Evolutionary conservation across 2,113 vertebrate species (phyloP), one percentile per base, ranked within the genome.

Genomic region (Podiceps cristatus): DNA sequence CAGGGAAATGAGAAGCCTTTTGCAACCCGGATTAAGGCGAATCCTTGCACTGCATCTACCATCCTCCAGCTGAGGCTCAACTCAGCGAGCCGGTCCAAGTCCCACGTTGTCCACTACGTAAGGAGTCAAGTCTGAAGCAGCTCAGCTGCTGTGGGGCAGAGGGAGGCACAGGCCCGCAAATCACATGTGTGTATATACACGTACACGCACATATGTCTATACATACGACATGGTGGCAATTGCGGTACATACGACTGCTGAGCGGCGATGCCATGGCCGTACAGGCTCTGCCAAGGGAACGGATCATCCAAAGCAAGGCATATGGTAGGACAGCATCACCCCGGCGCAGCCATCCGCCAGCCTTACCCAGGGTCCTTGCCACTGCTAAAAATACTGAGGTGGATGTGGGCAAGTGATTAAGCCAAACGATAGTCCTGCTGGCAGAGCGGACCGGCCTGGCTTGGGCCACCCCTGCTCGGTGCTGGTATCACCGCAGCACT

Each of bases 71-170:
- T 23, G 0, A 28, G 31, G 40, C 5, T 29, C 74, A 16, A 15
- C 4, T 0, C 37, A 0, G 9, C 1, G 18, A 14, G 44, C 66
- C 4, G 10, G 5, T 4, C 47, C 52, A 4, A 19, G 23, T 9
- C 79, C 33, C 22, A 1, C 31, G 1, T 4, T 14, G 18, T 4
- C 7, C 12, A 0, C 33, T 12, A 1, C 0, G 0, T 18, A 12
- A 52, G 23, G 14, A 53, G 35, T 1, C 8, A 22, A 13, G 72
- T 5, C n/a, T n/a, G 84, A 2, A 13, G 15, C 25, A 47, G 80
- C 59, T 18, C 19, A 18, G 67, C 49, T 58, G 50, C 72, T n/a
- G 40, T 2, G 53, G 31, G 55, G 29, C 52, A 47, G 59, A 45
- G 63, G 28, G 23, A 22, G 24, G 8, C 49, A 13, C 13, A 0